Evolutionary conservation across 2,888 invertebrate species (phyloP).

Genomic region (Mesochorus sp.): DNA sequence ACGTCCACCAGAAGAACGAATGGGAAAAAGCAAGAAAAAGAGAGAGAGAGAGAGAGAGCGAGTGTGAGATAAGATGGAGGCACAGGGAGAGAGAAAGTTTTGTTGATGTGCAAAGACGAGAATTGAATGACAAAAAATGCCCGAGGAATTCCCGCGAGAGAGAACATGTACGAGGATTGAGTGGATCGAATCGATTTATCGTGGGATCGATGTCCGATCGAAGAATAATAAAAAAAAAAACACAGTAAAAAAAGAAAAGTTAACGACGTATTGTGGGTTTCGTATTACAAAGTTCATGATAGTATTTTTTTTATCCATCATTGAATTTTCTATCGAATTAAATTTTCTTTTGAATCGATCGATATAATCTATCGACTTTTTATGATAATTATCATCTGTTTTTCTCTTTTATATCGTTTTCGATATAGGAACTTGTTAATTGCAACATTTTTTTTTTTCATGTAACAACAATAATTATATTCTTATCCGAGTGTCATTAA

Average conservation of each 20-base stretch:
- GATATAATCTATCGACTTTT: no score
- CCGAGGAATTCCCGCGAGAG: slow-evolving; percentile 16
- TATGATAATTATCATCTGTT: no score
- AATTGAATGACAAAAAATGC: slow-evolving; percentile 55
- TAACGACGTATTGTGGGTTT: no score
- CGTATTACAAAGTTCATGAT: no score
- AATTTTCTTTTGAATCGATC: no score
- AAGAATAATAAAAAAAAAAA: background rate
- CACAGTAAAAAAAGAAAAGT: background rate
- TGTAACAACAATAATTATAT: no score
- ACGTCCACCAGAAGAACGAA: slow-evolving; percentile 42
- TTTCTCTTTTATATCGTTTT: no score
- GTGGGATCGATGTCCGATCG: slow-evolving; percentile 14
- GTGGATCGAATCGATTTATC: slow-evolving; percentile 21
- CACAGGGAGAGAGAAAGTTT: slow-evolving; percentile 45
- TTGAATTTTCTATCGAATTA: background rate
- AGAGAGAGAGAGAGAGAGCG: background rate
- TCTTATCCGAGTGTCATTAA: no score
- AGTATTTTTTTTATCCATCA: background rate
- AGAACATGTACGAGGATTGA: background rate
- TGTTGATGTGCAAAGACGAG: slow-evolving; percentile 26
- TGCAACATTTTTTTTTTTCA: no score
- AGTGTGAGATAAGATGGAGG: no score
- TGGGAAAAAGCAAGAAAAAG: slow-evolving; percentile 6
- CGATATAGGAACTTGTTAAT: no score